Base-by-base conservation (phyloP, 2,113 vertebrate genomes). In the Grus americana region DNA sequence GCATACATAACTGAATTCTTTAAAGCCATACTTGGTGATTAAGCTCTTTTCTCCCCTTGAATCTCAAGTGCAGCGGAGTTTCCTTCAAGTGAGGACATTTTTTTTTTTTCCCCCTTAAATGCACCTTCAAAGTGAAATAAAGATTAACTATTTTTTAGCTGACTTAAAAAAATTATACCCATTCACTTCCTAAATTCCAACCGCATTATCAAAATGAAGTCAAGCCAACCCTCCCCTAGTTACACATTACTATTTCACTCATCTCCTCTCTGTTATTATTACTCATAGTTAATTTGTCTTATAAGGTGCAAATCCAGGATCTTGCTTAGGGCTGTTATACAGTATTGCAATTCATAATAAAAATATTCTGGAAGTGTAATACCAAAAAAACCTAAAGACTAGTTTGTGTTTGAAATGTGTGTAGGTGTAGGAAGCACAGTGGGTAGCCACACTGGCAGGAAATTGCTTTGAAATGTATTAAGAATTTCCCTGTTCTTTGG, bases 41-140 rank as follows among this genome's bases (percentile, higher is more conserved):
- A 88, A 55, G 49, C 49, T 86, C 80, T 78, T 79, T 94, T 95
- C n/a, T 93, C 38, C 50, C 17, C 9, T 63, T 95, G 54, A 94
- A 94, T 95, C 15, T 58, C 49, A 91, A 91, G 59, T 85, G 20
- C 57, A 79, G 55, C n/a, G 9, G 32, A 93, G 20, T 79, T 95
- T 58, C n/a, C 26, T 86, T 86, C 58, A 90, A 91, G 11, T 81
- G 26, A 93, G 63, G 97, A 70, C 34, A 72, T 83, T 19, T 3
- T 0, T 38, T 23, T 26, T 9, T 70, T 54, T 29, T 67, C 19
- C 66, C 50, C 40, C 42, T 93, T 90, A 49, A 79, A 82, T 24
- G 15, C 9, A 54, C 19, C 46, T 40, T 86, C 50, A 44, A 92
- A 72, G 11, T 73, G 42, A 81, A 96, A 95, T 58, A 50, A 76